Percentiles rank a stretch among this genome's conserved stretches.
Evolutionary conservation across 1,140 invertebrate species (phyloP).

Genomic region (Portunus trituberculatus): DNA sequence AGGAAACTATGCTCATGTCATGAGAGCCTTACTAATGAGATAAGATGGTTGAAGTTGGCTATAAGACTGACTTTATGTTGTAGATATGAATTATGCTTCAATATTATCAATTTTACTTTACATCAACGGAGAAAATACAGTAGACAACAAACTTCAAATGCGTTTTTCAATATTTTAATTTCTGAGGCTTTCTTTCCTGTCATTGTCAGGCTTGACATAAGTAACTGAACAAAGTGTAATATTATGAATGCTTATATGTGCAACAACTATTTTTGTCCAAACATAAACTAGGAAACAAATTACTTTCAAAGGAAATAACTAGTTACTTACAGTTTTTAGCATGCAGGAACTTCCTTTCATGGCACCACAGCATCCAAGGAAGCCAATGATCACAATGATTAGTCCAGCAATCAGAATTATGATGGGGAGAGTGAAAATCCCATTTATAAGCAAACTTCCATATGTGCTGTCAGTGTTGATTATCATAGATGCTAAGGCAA

Average conservation of each 20-base stretch:
- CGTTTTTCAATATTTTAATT: no score
- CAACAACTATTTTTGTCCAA: not conserved
- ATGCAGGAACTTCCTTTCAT: conserved; percentile 92
- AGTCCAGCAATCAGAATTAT: conserved; percentile 83
- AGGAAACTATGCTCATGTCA: no score
- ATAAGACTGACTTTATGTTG: no score
- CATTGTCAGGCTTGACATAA: not conserved
- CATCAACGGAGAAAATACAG: no score
- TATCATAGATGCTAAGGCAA: conserved; percentile 69
- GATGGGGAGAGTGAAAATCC: conserved; percentile 71
- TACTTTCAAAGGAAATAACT: no score
- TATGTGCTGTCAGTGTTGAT: conserved; percentile 68
- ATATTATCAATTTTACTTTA: no score
- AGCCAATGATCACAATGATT: conserved; percentile 90
- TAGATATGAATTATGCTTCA: no score
- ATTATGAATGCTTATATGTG: not conserved
- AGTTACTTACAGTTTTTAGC: conserved; percentile 87
- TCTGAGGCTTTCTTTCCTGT: no score
- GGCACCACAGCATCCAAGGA: conserved; percentile 95
- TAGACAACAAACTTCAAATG: no score
- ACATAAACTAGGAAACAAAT: no score
- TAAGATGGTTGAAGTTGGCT: no score
- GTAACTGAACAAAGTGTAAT: not conserved
- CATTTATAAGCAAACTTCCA: conserved; percentile 24
- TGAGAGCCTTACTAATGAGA: no score